Evolutionary conservation across 2,888 invertebrate species (phyloP).

Genomic region (Theodoxus fluviatilis): DNA sequence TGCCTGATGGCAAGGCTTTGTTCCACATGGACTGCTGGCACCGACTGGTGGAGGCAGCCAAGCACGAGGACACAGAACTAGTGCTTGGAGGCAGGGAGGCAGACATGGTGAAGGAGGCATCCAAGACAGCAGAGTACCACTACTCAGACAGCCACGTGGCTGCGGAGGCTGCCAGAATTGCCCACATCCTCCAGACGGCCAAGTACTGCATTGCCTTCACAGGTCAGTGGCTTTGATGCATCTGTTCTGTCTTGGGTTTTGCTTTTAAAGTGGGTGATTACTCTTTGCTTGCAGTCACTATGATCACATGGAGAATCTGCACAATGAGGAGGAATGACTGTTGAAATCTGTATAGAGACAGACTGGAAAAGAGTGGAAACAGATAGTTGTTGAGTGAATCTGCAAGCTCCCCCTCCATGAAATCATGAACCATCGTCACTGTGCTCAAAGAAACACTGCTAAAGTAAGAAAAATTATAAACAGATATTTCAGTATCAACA

Average conservation of each 20-base stretch:
- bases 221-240: constrained; percentile 34
- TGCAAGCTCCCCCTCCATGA: too few relatives aligned
- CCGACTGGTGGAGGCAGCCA: constrained; percentile 23
- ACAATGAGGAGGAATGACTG: too few relatives aligned
- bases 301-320: too few relatives aligned
- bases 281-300: background rate
- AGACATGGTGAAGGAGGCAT: constrained; percentile 43
- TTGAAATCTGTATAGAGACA: too few relatives aligned
- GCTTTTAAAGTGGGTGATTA: background rate
- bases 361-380: too few relatives aligned
- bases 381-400: too few relatives aligned
- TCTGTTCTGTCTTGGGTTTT: background rate
- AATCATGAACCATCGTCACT: too few relatives aligned
- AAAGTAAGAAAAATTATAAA: too few relatives aligned
- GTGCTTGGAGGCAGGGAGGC: constrained; percentile 36
- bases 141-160: constrained; percentile 39
- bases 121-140: constrained; percentile 53
- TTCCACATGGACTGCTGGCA: constrained; percentile 47
- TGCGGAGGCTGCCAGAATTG: constrained; percentile 43
- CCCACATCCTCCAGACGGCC: constrained; percentile 40
- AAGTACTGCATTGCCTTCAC: constrained; percentile 52
- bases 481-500: too few relatives aligned
- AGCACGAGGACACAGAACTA: constrained; percentile 16
- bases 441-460: too few relatives aligned
- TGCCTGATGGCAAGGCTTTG: constrained; percentile 36